Evolutionary conservation across 2,888 invertebrate genomes (phyloP).

Genomic region (Nymphalis polychloros): DNA sequence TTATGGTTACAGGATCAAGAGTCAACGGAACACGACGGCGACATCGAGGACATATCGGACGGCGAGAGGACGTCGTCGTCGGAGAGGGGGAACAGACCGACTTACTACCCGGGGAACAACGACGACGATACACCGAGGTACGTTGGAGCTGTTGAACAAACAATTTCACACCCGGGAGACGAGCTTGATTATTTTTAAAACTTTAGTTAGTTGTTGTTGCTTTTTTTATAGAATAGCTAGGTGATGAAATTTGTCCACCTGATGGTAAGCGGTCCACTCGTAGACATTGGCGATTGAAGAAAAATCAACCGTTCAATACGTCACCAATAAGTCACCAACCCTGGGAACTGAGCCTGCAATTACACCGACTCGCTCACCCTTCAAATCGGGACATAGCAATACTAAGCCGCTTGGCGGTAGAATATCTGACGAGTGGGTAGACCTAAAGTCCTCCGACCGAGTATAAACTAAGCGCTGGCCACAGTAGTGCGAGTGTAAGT

Average conservation of each 20-base stretch:
- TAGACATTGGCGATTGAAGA: neutral
- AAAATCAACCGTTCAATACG: neutral
- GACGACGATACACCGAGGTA: conserved; percentile 81
- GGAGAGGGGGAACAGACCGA: conserved; percentile 82
- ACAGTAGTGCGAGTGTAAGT: neutral
- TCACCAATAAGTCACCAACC: too few species aligned
- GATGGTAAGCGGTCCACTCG: neutral
- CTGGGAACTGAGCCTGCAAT: too few species aligned
- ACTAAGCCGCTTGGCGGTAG: too few species aligned
- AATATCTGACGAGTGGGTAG: too few species aligned
- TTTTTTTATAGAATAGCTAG: neutral
- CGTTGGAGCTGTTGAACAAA: conserved; percentile 9
- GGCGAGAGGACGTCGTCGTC: conserved; percentile 89
- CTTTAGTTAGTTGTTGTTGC: neutral
- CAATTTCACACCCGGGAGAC: too few species aligned
- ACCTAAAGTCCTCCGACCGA: too few species aligned
- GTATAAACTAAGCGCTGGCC: too few species aligned
- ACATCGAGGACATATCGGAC: conserved; percentile 92
- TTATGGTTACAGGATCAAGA: conserved; percentile 76
- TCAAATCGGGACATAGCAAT: too few species aligned
- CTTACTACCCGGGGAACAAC: conserved; percentile 88
- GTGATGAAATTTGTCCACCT: neutral
- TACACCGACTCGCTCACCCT: too few species aligned
- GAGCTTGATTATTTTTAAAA: too few species aligned
- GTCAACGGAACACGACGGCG: conserved; percentile 92